Evolutionary conservation across 2,797 vertebrate genomes (phyloP), one percentile per base, ranked within the genome.

Genomic region (Ambastaia sidthimunki): DNA sequence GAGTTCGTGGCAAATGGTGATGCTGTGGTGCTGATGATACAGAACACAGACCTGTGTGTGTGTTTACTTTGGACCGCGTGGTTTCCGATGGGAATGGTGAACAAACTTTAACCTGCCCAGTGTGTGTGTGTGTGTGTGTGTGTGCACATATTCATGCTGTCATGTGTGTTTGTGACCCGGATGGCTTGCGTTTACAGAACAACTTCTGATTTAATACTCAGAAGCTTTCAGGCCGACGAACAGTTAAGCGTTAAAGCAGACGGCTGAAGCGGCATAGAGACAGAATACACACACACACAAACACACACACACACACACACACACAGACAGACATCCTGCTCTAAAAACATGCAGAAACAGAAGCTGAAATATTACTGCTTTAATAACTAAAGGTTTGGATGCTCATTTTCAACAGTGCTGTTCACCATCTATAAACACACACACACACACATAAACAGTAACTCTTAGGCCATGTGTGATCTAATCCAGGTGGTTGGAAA

Each of bases 241-340:
- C 66, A 52, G n/a, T 82, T 80, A 73, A 83, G 67, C 3, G 23
- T 44, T 80, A 82, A 74, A 80, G 70, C 83, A 83, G 83, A 82
- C 15, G 44, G 19, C 71, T 67, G 3, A 41, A 76, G 47, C 74
- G 55, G 69, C 74, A 63, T 18, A 47, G n/a, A 72, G 44, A 79
- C 76, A 68, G 52, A 47, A 65, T 41, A 25, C 47, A 59, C 37
- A 28, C 23, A 59, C 76, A 59, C 63, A n/a, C 28, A 70, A 63
- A 80, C 67, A 70, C 37, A 70, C 12, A 34, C 28, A 67, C n/a
- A 25, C 47, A 59, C 37, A 28, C 23, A 59, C 76, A 59, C 63
- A n/a, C 28, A 70, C 71, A 80, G 67, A 70, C 37, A 70, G 18
- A 34, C 28, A 67, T 71, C n/a, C 44, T 59, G 34, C 10, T 31